phyloP scores from a whole-genome alignment of 2,113 vertebrate genomes.

The Pholis gunnellus region DNA sequence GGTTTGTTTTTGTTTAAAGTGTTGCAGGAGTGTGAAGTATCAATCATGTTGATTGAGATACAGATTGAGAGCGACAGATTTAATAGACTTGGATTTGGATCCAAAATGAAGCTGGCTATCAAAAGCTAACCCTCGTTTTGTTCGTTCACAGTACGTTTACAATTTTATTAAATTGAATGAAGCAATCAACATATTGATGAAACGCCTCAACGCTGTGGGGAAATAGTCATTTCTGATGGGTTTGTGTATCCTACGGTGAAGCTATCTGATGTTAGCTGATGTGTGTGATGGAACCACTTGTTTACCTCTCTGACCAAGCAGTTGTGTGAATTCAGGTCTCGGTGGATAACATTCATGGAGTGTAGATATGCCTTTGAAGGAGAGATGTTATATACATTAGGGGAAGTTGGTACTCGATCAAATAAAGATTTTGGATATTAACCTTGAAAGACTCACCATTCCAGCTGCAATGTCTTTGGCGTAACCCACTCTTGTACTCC shows the following conservation, averaged over 20 bases:
- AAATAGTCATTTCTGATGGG: neutral
- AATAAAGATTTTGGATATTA: neutral
- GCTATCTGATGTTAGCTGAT: neutral
- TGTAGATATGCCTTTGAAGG: constrained; percentile 90
- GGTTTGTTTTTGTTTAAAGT: neutral
- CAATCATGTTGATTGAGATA: too few species aligned
- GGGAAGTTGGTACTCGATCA: neutral
- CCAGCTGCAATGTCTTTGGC: constrained; percentile 95
- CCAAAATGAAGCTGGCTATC: neutral
- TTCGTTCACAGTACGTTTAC: neutral
- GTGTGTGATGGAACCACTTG: neutral
- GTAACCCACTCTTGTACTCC: constrained; percentile 92
- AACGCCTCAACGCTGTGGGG: neutral
- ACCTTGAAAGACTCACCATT: constrained; percentile 85
- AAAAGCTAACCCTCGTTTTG: neutral
- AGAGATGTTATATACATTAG: constrained; percentile 25
- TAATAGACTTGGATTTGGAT: neutral
- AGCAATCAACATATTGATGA: neutral
- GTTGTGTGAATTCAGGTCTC: constrained; percentile 97
- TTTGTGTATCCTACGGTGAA: neutral
- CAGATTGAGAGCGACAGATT: too few species aligned
- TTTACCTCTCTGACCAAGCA: constrained; percentile 95
- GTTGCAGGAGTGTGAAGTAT: neutral
- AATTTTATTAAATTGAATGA: neutral
- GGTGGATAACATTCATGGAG: constrained; percentile 98